Base-by-base conservation (phyloP, 2,888 invertebrate species). In the Pyrrhosoma nymphula region DNA sequence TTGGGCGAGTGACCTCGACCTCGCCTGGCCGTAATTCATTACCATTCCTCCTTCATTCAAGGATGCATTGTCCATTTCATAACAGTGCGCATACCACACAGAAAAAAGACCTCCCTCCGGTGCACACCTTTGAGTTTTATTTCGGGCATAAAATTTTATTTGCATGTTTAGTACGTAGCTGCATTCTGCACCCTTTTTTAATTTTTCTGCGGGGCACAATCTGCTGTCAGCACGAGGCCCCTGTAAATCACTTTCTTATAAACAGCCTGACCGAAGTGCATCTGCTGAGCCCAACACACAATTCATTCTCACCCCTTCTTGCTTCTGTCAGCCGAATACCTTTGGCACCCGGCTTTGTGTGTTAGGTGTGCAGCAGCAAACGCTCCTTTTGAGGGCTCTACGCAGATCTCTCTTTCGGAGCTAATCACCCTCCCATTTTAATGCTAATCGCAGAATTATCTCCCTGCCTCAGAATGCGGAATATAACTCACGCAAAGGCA, bases 361-460 rank as follows among this genome's bases (percentile, higher is more conserved):
- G 14, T 35, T 3, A 35, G 82, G 35, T 35, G 82, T 6, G 12
- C 14, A 35, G 14, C 14, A 16, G 12, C 26, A 14, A 30, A 6
- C 82, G 1, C 35, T 82, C 82, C 18, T 82, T 35, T 82, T 14
- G 35, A 82, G 35, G 35, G 12, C 8, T 2, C 47, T n/a, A 26
- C 69, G 0, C 82, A 35, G 14, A 82, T 82, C 82, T 82, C 82
- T 82, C 82, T 35, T n/a, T 82, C 35, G 30, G 35, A 35, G 82
- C 35, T 12, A 82, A 82, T 82, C 35, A 35, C 82, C n/a, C 82
- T 16, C 35, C 10, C 35, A 35, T 82, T 82, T 82, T 35, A 82
- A 82, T 82, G 82, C 30, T 82, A 82, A 82, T 82, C 35, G n/a
- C 82, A 82, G 35, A 82, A 82, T 82, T 82, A 82, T 82, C 35